A percentile compares a stretch with the other conserved stretches of the same genome.
Evolutionary conservation across 2,113 vertebrate species (phyloP).

Genomic region (Accipiter cooperii): DNA sequence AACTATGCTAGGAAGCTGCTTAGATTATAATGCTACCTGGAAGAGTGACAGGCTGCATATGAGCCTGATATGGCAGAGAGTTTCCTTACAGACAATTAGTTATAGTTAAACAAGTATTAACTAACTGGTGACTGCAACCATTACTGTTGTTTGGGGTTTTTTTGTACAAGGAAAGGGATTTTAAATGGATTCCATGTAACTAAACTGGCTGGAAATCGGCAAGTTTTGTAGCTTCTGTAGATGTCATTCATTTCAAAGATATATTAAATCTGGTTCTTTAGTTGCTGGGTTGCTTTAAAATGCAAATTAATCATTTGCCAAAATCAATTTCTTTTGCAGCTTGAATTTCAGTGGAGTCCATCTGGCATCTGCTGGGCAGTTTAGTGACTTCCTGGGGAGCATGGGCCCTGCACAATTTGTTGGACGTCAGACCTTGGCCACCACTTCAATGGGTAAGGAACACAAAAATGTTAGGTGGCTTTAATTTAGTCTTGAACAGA

Average conservation of each 20-base stretch:
- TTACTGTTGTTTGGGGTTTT: background rate
- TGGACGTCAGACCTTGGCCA: slow-evolving; percentile 93
- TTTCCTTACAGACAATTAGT: background rate
- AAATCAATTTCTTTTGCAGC: slow-evolving; percentile 70
- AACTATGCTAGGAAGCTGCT: background rate
- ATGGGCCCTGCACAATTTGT: slow-evolving; percentile 98
- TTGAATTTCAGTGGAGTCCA: slow-evolving; percentile 97
- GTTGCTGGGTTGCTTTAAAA: background rate
- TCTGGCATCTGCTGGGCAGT: slow-evolving; percentile 92
- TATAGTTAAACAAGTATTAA: background rate
- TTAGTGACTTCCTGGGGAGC: slow-evolving; percentile 95
- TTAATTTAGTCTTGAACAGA: background rate
- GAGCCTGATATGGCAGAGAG: background rate
- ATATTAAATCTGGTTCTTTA: background rate
- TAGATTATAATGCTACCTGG: background rate
- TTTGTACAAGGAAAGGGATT: background rate
- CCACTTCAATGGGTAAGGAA: slow-evolving; percentile 94
- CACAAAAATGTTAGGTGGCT: background rate
- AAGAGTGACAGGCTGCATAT: background rate
- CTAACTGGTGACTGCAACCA: background rate
- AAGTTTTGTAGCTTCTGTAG: background rate
- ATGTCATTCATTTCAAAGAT: background rate
- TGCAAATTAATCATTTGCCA: background rate
- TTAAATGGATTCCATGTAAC: background rate
- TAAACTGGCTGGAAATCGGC: background rate